Evolutionary conservation across 2,797 vertebrate genomes (phyloP).

Genomic region (Etheostoma perlongum): DNA sequence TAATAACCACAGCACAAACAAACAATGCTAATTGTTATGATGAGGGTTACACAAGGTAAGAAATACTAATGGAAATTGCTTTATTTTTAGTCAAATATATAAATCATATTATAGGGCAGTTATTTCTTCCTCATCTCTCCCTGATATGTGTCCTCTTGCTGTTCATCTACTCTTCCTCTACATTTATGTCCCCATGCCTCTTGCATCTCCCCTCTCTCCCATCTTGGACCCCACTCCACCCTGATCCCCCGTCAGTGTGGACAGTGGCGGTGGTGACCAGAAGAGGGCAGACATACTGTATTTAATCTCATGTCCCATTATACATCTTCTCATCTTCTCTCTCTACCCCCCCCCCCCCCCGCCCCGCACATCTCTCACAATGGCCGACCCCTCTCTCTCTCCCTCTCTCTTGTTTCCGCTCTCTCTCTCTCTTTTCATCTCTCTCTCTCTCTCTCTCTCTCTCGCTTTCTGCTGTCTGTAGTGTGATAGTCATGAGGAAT

Average conservation of each 20-base stretch:
- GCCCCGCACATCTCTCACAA: no score
- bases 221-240: not conserved
- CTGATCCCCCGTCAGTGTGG: constrained; percentile 40
- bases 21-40: constrained; percentile 64
- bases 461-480: constrained; percentile 19
- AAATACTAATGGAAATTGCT: constrained; percentile 33
- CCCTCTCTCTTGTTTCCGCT: not conserved
- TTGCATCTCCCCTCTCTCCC: constrained; percentile 2
- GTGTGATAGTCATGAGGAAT: constrained; percentile 36
- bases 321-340: constrained; percentile 47
- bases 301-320: constrained; percentile 82
- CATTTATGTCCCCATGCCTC: constrained; percentile 11
- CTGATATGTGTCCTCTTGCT: constrained; percentile 1
- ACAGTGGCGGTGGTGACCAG: constrained; percentile 84
- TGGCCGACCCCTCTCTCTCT: no score
- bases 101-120: constrained; percentile 17
- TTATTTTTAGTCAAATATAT: constrained; percentile 32
- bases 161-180: constrained; percentile 24
- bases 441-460: not conserved
- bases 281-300: constrained; percentile 92
- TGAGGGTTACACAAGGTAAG: constrained; percentile 49
- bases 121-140: constrained; percentile 1
- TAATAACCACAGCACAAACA: constrained; percentile 66
- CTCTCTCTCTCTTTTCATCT: constrained; percentile 4
- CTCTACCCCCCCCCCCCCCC: constrained; percentile 7